Evolutionary conservation across 2,888 invertebrate species (phyloP).

Genomic region (Aproaerema taeniolella): DNA sequence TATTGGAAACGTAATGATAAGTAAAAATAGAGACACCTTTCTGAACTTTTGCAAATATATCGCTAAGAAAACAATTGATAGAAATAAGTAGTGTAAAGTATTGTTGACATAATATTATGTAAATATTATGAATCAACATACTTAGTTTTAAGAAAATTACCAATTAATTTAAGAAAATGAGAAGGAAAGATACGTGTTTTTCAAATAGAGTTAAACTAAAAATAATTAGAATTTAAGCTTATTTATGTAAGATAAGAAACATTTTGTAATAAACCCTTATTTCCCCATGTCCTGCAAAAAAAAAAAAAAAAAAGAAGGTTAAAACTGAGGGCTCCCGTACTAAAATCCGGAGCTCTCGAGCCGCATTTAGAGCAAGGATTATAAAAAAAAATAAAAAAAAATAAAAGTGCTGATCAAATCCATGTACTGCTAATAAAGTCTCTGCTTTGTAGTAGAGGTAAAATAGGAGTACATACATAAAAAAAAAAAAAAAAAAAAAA

Average conservation of each 20-base stretch:
- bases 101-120: background rate
- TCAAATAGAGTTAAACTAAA: too few species aligned
- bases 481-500: background rate
- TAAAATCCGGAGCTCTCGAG: too few species aligned
- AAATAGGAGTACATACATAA: too few species aligned
- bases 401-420: too few species aligned
- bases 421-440: background rate
- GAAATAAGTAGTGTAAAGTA: background rate
- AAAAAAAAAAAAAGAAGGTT: background rate
- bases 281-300: too few species aligned
- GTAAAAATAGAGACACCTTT: background rate
- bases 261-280: too few species aligned
- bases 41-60: background rate
- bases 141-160: background rate
- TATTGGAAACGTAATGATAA: background rate
- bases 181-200: too few species aligned
- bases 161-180: background rate
- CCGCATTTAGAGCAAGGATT: too few species aligned
- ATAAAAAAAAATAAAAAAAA: too few species aligned
- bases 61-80: background rate
- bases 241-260: too few species aligned
- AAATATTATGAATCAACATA: background rate
- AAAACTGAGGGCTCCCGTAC: background rate
- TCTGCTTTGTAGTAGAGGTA: constrained; percentile 8
- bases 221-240: too few species aligned